These are phyloP conservation scores for Otolemur garnettii DNA, from an alignment of 2,113 vertebrate genomes.

Conservation along the genomic window DNA sequence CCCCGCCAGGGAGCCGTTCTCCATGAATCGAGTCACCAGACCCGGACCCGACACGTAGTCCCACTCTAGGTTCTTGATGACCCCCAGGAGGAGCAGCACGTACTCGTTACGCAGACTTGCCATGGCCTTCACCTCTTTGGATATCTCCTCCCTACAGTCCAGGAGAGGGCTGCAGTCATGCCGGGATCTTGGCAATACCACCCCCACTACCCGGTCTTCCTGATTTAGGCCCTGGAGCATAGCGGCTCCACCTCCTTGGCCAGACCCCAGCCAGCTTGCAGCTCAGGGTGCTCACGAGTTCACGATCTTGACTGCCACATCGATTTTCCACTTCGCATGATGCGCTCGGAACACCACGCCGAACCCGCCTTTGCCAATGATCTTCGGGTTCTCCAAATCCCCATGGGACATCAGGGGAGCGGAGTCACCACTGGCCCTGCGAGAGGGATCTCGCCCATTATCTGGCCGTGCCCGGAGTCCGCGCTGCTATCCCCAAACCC, in stretches of 20 bases:
- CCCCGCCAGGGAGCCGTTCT: constrained; percentile 86
- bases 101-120: background rate
- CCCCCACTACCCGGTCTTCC: background rate
- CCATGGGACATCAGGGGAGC: background rate
- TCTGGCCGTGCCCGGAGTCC: too few relatives aligned
- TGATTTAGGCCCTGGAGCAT: constrained; percentile 81
- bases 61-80: constrained; percentile 12
- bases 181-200: background rate
- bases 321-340: background rate
- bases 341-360: constrained; percentile 48
- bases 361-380: constrained; percentile 28
- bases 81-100: constrained; percentile 71
- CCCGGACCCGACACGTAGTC: constrained; percentile 62
- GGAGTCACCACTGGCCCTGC: background rate
- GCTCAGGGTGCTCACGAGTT: constrained; percentile 55
- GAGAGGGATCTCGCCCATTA: background rate
- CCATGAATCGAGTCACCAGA: constrained; percentile 92
- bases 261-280: fast-evolving
- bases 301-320: constrained; percentile 71
- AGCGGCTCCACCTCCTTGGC: constrained; percentile 74
- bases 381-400: background rate
- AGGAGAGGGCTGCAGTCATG: background rate
- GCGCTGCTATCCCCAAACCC: fast-evolving
- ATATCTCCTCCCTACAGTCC: constrained; percentile 13
- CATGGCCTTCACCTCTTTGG: constrained; percentile 80